Evolutionary conservation across 2,888 invertebrate genomes (phyloP).

Genomic region (Heteromurus nitidus): DNA sequence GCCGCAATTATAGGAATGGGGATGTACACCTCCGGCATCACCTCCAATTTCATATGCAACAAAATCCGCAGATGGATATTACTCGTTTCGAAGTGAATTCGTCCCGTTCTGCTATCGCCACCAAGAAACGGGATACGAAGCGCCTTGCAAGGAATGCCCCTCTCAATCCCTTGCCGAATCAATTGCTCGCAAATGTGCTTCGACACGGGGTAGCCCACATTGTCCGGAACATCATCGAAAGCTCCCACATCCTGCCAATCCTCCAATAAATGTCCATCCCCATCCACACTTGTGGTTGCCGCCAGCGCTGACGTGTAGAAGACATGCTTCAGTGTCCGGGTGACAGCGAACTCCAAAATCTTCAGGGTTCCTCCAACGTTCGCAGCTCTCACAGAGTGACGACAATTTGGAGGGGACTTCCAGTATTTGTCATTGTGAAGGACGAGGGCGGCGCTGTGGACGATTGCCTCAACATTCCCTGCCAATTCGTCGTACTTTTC

Average conservation of each 20-base stretch:
- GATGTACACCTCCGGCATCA: neutral
- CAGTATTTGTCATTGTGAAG: slow-evolving; percentile 41
- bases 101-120: slow-evolving; percentile 18
- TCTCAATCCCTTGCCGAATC: slow-evolving; percentile 2
- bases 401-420: neutral
- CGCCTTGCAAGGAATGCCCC: slow-evolving; percentile 38
- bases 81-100: neutral
- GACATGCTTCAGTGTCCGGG: slow-evolving; percentile 1
- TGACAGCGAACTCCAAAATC: slow-evolving; percentile 6
- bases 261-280: neutral
- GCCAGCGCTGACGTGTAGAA: slow-evolving; percentile 7
- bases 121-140: slow-evolving; percentile 13
- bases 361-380: neutral
- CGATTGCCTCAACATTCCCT: slow-evolving; percentile 17
- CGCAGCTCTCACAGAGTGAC: neutral
- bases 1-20: neutral
- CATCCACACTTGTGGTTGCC: neutral
- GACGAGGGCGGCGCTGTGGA: slow-evolving; percentile 25
- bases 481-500: neutral
- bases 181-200: slow-evolving; percentile 40
- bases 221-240: neutral
- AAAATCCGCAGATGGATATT: slow-evolving; percentile 4
- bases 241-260: neutral
- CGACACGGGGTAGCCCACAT: slow-evolving; percentile 22
- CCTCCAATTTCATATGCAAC: slow-evolving; percentile 16